Percentiles rank a stretch among this genome's conserved stretches.
phyloP scores from a whole-genome alignment of 2,888 invertebrate species.

The Oxycera nigricornis region DNA sequence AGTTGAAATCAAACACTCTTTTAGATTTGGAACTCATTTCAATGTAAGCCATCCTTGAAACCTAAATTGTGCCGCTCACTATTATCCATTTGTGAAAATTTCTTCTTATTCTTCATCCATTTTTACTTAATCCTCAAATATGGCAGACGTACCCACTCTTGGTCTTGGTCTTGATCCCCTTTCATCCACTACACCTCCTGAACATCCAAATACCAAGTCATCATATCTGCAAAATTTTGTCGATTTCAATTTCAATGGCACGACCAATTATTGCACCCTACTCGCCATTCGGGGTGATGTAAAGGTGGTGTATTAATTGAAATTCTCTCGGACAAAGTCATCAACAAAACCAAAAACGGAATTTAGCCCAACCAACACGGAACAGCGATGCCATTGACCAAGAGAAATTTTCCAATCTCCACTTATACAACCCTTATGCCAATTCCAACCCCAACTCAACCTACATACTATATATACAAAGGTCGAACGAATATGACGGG shows the following conservation, averaged over 20 bases:
- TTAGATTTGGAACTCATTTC: too few species aligned
- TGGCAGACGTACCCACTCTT: background rate
- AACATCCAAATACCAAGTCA: background rate
- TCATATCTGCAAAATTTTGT: constrained; percentile 14
- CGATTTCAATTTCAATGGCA: constrained; percentile 35
- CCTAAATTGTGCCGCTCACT: too few species aligned
- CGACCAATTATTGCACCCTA: constrained; percentile 26
- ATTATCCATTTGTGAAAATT: too few species aligned
- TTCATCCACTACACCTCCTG: too few species aligned
- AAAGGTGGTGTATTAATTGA: constrained; percentile 34
- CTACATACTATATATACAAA: background rate
- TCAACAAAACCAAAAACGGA: constrained; percentile 28
- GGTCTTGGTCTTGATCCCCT: too few species aligned
- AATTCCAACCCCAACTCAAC: background rate
- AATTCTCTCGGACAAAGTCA: constrained; percentile 40
- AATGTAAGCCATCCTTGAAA: too few species aligned
- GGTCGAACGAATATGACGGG: constrained; percentile 1
- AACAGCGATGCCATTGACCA: background rate
- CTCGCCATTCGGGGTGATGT: background rate
- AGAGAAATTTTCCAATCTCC: background rate
- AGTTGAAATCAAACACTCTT: too few species aligned
- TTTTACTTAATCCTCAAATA: constrained; percentile 4
- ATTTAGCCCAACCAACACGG: background rate
- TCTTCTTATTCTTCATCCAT: background rate
- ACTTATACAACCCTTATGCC: background rate